Evolutionary conservation across 2,113 vertebrate species (phyloP).

Genomic region (Hydrochoerus hydrochaeris): DNA sequence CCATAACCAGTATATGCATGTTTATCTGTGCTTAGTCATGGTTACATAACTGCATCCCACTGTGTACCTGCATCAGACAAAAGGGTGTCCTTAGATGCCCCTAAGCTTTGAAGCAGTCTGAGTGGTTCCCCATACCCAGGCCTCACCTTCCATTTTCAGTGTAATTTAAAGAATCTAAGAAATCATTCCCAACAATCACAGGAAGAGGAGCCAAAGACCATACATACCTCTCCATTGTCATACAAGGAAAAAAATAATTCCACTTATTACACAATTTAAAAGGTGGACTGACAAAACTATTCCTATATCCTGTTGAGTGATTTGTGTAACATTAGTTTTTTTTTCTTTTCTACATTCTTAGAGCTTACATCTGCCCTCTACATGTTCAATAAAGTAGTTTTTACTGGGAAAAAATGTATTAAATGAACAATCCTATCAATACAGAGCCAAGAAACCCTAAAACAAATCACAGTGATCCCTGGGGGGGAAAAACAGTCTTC

Average conservation of each 20-base stretch:
- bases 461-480: not conserved
- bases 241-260: not conserved
- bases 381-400: not conserved
- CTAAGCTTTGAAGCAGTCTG: too few species aligned
- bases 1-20: not conserved
- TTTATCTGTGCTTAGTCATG: not conserved
- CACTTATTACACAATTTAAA: not conserved
- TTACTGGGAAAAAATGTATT: not conserved
- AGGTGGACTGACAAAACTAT: not conserved
- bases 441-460: not conserved
- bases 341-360: not conserved
- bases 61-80: not conserved
- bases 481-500: not conserved
- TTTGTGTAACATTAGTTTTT: not conserved
- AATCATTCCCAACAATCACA: not conserved
- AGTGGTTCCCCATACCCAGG: not conserved
- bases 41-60: not conserved
- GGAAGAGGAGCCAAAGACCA: not conserved
- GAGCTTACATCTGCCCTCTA: not conserved
- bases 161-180: constrained; percentile 29
- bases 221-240: not conserved
- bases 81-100: not conserved
- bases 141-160: not conserved
- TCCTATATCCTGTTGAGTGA: not conserved
- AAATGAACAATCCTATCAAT: constrained; percentile 2